Evolutionary conservation across 2,797 vertebrate genomes (phyloP).

Genomic region (Silurus lanzhouensis): DNA sequence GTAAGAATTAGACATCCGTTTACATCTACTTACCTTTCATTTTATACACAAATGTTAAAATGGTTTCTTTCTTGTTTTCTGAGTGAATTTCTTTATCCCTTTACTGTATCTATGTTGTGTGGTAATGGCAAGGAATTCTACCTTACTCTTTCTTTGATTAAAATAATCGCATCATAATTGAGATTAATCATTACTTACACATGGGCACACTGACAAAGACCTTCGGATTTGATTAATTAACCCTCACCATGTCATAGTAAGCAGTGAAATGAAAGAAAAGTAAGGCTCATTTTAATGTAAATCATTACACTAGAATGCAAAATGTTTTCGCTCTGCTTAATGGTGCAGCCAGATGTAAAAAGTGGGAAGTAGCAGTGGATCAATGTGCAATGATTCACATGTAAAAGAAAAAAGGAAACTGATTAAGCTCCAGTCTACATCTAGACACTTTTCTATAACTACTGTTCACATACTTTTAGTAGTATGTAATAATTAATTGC

Average conservation of each 20-base stretch:
- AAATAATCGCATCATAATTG: not conserved
- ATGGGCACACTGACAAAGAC: not conserved
- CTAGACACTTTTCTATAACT: not conserved
- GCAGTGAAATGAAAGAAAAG: not conserved
- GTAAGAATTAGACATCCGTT: not conserved
- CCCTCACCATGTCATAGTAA: not conserved
- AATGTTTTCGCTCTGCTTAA: not conserved
- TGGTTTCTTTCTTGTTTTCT: not conserved
- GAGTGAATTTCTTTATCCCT: not conserved
- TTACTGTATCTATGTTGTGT: not conserved
- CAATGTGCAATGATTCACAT: not conserved
- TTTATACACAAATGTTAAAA: no score
- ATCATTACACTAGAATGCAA: not conserved
- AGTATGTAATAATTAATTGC: not conserved
- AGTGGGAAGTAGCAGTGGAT: not conserved
- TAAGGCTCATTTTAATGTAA: not conserved
- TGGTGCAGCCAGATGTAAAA: not conserved
- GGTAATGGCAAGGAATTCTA: not conserved
- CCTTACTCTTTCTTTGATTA: no score
- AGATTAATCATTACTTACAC: not conserved
- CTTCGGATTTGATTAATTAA: not conserved
- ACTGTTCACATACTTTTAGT: not conserved
- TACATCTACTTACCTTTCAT: not conserved
- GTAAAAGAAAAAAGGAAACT: not conserved
- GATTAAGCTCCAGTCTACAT: not conserved